These are phyloP conservation scores for Parnassius mnemosyne DNA, from an alignment of 2,888 invertebrate species.

Conservation along the genomic window DNA sequence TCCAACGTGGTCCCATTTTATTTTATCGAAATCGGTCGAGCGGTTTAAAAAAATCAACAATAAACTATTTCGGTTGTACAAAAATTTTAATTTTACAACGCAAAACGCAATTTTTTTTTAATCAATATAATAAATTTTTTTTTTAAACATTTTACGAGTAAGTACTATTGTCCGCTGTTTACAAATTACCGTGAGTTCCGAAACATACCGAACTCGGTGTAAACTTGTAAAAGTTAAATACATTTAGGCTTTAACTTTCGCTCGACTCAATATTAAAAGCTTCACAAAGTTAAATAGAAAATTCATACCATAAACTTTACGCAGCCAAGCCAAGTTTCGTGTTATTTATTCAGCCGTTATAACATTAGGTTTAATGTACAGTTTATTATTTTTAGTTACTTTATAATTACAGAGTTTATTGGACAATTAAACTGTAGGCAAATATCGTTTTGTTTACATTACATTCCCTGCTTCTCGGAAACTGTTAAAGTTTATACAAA, in stretches of 20 bases:
- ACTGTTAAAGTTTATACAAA: no score
- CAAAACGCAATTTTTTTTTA: no score
- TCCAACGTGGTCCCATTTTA: no score
- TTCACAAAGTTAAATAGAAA: conserved; percentile 22
- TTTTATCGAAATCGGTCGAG: no score
- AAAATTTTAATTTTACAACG: no score
- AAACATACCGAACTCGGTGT: conserved; percentile 9
- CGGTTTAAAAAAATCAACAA: no score
- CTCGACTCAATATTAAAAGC: conserved; percentile 21
- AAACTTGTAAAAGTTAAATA: conserved; percentile 16
- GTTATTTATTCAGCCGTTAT: conserved; percentile 20
- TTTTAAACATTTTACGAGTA: neutral
- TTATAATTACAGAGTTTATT: neutral
- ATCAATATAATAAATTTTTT: no score
- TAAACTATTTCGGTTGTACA: no score
- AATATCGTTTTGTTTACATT: neutral
- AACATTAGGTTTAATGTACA: conserved; percentile 3
- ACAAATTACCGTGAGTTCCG: conserved; percentile 2
- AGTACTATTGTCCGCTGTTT: conserved; percentile 13
- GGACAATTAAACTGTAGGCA: neutral
- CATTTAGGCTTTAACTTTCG: conserved; percentile 10
- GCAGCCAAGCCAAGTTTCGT: conserved; percentile 2
- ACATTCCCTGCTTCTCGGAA: no score
- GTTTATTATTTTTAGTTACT: neutral
- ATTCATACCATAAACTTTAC: conserved; percentile 16